Evolutionary conservation across 2,797 vertebrate genomes (phyloP), one percentile per base, ranked within the genome.

Genomic region (Clangula hyemalis): DNA sequence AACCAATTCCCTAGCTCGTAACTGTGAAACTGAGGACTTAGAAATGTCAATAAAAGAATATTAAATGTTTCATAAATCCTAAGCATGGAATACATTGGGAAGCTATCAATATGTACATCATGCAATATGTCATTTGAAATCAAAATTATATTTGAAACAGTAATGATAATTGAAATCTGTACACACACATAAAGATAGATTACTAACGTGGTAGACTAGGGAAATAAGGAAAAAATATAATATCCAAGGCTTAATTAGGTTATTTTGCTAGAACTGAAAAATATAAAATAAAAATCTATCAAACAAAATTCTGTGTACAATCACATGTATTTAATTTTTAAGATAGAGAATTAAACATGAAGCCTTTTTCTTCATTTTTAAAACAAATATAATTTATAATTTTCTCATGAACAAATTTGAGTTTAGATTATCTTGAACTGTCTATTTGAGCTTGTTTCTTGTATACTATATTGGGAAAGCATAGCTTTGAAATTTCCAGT

Each of bases 51-150:
- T 62, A 77, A 71, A 64, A 53, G 53, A 21, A 8, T 21, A 75
- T 61, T 62, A 87, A 88, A 91, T 14, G 19, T 36, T 88, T 94
- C 51, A 43, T 84, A 91, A 96, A 91, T 6, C 73, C 69, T 66
- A 69, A 64, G 27, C 30, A 30, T 64, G 39, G 36, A 87, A 9
- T 15, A 3, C 6, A 3, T 19, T 8, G 22, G 53, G 58, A n/a
- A 84, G 25, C 39, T 45, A 36, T 56, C 61, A 57, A 41, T 20
- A 10, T 3, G 34, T 36, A 41, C 60, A 62, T 60, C 74, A 94
- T 53, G 77, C 43, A 61, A 49, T 8, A 36, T 18, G 53, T 11
- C 47, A 84, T 80, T 87, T 76, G 58, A 73, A 96, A 82, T 34
- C 34, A 39, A 51, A 53, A 62, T 36, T 56, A 5, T 45, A 38